Base-by-base conservation (phyloP, 2,797 vertebrate species). In the Octomys mimax region DNA sequence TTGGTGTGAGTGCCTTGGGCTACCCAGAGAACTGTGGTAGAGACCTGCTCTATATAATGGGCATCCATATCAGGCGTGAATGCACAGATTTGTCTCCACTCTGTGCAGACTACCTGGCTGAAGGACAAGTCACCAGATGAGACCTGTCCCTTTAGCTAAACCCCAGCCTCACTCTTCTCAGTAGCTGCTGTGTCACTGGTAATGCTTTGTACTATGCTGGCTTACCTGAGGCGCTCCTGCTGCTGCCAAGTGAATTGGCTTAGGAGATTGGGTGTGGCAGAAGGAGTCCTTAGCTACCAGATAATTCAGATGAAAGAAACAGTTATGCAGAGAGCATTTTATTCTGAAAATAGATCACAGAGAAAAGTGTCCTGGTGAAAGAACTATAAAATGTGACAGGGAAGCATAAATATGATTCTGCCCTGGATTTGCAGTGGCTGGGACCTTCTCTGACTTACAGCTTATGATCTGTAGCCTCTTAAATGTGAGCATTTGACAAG, bases 81-180 rank as follows among this genome's bases (percentile, higher is more conserved):
- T 18, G 14, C 16, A 16, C 14, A 57, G 54, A 5, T 57, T 18
- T 57, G 54, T 57, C 19, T 57, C 14, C 54, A 18, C 91, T 95
- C 77, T n/a, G 94, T 92, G 59, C 85, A 46, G 64, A 39, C 33
- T 73, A 77, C 66, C 85, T 91, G 91, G 73, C 86, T 95, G 70
- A 61, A 88, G 95, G 96, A 92, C 52, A 94, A 54, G 49, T 92
- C 93, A 77, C 64, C 70, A 83, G 49, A 82, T 93, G 61, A 52
- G 86, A 94, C 88, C 78, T 89, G 57, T 39, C 88, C 82, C 52
- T 57, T 93, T 71, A 18, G 22, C 96, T 87, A 36, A 78, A 94
- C 9, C 9, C 33, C 77, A 24, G 59, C 57, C 81, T 94, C 95
- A 71, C 79, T 92, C 33, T 89, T 94, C 79, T 88, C 73, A n/a